Evolutionary conservation across 2,797 vertebrate genomes (phyloP).

Genomic region (Siniperca obscura): DNA sequence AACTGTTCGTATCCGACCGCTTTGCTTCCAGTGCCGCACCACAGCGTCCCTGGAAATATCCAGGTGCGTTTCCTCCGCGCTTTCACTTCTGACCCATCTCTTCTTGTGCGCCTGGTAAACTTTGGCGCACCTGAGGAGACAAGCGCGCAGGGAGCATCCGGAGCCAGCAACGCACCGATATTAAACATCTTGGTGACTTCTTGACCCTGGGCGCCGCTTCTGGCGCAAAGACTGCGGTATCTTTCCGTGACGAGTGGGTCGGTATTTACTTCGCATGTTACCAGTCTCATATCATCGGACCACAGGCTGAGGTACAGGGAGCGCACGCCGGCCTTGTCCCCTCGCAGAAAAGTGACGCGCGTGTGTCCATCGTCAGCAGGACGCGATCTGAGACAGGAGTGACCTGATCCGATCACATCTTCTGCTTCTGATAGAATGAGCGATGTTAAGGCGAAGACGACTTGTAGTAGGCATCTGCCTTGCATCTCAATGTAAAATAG

Average conservation of each 20-base stretch:
- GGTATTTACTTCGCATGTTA: constrained; percentile 65
- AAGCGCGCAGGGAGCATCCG: constrained; percentile 52
- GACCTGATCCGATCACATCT: constrained; percentile 19
- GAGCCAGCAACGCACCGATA: constrained; percentile 46
- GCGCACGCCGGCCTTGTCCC: constrained; percentile 35
- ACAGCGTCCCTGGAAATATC: constrained; percentile 91
- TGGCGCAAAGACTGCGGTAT: constrained; percentile 66
- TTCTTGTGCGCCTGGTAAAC: neutral
- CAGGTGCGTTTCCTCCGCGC: constrained; percentile 82
- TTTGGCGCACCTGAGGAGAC: constrained; percentile 3
- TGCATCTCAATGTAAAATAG: constrained; percentile 59
- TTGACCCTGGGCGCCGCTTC: neutral
- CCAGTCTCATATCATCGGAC: constrained; percentile 69
- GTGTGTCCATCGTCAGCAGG: constrained; percentile 33
- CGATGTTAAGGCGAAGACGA: constrained; percentile 39
- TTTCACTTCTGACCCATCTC: constrained; percentile 13
- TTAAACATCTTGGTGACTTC: constrained; percentile 51
- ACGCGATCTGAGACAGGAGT: constrained; percentile 57
- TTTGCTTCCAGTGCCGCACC: constrained; percentile 90
- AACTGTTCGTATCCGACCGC: constrained; percentile 85
- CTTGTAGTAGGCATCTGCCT: constrained; percentile 6
- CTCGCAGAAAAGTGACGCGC: constrained; percentile 63
- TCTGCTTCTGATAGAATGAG: constrained; percentile 32
- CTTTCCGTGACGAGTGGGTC: constrained; percentile 42
- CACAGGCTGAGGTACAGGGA: constrained; percentile 80